Evolutionary conservation across 2,113 vertebrate species (phyloP).

Genomic region (Equus przewalskii): DNA sequence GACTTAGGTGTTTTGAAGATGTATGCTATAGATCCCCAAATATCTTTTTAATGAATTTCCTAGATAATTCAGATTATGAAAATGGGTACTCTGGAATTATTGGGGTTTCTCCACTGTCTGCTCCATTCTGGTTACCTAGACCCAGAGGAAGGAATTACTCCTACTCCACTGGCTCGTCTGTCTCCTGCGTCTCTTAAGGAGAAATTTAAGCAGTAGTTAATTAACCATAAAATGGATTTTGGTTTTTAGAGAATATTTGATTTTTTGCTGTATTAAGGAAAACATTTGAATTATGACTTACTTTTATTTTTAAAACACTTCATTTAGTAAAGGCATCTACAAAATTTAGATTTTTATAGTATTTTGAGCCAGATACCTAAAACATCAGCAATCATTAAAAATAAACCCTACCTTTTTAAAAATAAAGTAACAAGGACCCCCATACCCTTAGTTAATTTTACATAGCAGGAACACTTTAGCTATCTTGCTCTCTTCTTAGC

Average conservation of each 20-base stretch:
- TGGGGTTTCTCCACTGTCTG: not conserved
- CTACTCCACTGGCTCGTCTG: not conserved
- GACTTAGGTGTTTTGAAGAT: constrained; percentile 46
- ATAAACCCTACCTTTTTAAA: not conserved
- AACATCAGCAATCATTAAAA: constrained; percentile 46
- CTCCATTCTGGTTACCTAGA: not conserved
- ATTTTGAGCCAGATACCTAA: constrained; percentile 16
- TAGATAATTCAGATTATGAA: not conserved
- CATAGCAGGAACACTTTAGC: not conserved
- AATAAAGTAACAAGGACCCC: not conserved
- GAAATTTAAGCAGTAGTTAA: constrained; percentile 4
- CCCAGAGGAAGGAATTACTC: not conserved
- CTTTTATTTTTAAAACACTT: constrained; percentile 36
- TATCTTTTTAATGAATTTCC: not conserved
- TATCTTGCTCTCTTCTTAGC: not conserved
- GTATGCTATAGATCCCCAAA: not conserved
- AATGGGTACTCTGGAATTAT: not conserved
- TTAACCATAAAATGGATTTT: constrained; percentile 10
- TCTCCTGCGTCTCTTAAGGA: not conserved
- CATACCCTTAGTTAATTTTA: not conserved
- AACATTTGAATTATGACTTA: not conserved
- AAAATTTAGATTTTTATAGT: constrained; percentile 12
- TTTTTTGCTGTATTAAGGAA: not conserved
- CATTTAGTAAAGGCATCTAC: not conserved
- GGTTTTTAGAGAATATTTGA: not conserved